Evolutionary conservation across 2,888 invertebrate genomes (phyloP), one percentile per base, ranked within the genome.

Genomic region (Epinotia demarniana): DNA sequence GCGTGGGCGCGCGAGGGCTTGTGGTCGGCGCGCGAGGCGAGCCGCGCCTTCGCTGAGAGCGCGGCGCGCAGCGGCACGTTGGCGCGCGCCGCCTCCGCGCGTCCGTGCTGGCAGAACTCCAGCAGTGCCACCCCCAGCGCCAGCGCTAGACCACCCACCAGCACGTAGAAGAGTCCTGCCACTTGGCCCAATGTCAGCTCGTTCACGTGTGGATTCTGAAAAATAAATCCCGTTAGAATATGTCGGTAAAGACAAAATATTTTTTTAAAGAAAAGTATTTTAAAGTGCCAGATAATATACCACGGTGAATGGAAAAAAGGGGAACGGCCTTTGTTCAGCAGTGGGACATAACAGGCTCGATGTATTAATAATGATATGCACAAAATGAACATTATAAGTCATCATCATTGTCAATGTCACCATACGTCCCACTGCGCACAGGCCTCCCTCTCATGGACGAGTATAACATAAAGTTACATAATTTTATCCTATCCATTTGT

Each of bases 151-250:
- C 99, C 99, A 39, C 97, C 98, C 84, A 99, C 97, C 79, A 99
- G 95, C 85, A 99, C 98, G 94, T 99, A 99, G 94, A 99, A 99
- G 84, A 99, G 97, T 64, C 99, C 99, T 39, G 99, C 99, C 60
- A 99, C 98, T 94, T 99, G 99, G 86, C 97, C 97, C 77, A 99
- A 94, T 49, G 98, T 98, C 83, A 99, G 94, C 86, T 99, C 98
- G 84, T 97, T 84, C 96, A 96, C 80, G 95, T 95, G 66, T 95
- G 80, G 95, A 85, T 98, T 97, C 96, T 98, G 89, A 62, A 86
- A 87, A 58, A 18, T 33, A 53, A 46, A 13, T 13, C 4, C 55
- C 8, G 53, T 53, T n/a, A 53, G 8, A 13, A 53, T 2, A 53
- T 53, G n/a, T 53, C n/a, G n/a, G n/a, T n/a, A n/a, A 4, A 8